Conservation (phyloP, 2,888 invertebrate genomes). For the Chrysopilus asiliformis region DNA sequence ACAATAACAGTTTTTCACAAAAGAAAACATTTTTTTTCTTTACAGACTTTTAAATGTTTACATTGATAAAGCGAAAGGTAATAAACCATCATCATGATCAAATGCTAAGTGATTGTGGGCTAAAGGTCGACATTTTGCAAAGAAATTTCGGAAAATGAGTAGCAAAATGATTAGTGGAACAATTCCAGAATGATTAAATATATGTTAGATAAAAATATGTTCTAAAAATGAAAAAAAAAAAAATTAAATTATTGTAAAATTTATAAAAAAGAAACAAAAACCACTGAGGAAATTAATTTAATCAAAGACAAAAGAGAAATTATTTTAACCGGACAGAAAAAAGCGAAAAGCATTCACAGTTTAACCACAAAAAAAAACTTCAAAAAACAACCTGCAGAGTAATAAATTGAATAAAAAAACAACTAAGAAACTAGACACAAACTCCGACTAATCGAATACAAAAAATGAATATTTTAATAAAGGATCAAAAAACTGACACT, state of each 20-base stretch:
- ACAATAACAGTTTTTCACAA: too few relatives aligned
- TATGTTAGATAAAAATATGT: too few relatives aligned
- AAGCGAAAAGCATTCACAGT: neutral
- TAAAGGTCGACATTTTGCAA: slow-evolving; percentile 22
- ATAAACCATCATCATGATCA: slow-evolving; percentile 22
- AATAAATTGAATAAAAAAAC: too few relatives aligned
- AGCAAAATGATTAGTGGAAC: slow-evolving; percentile 19
- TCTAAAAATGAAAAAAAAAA: slow-evolving; percentile 1
- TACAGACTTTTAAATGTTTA: slow-evolving; percentile 22
- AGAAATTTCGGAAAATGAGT: slow-evolving; percentile 20
- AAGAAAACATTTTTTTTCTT: too few relatives aligned
- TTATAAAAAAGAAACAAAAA: neutral
- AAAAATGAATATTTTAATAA: too few relatives aligned
- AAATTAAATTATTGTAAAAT: slow-evolving; percentile 2
- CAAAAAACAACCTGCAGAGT: too few relatives aligned
- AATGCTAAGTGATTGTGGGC: slow-evolving; percentile 24
- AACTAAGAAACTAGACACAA: too few relatives aligned
- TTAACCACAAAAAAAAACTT: neutral
- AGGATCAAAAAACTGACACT: too few relatives aligned
- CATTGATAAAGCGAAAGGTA: slow-evolving; percentile 20
- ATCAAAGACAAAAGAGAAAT: neutral
- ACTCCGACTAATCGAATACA: too few relatives aligned
- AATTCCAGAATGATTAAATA: slow-evolving; percentile 20
- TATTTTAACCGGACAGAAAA: neutral
- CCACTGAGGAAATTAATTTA: slow-evolving; percentile 1